phyloP scores from a whole-genome alignment of 2,113 vertebrate genomes.

The Penelope pileata region DNA sequence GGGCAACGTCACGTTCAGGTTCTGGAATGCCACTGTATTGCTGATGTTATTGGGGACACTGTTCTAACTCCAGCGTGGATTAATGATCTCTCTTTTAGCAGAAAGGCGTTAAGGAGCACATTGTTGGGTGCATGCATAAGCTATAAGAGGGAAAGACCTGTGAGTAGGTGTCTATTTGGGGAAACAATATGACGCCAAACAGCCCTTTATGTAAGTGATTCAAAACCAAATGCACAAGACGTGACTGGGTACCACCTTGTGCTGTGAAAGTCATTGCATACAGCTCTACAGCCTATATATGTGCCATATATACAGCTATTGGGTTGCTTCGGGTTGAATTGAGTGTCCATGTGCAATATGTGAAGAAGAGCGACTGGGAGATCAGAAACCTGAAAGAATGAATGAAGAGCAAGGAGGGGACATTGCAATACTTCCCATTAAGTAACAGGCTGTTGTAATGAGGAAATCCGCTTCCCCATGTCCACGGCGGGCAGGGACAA shows the following conservation, averaged over 20 bases:
- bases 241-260: rapidly evolving
- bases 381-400: neutral
- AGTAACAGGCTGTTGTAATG: neutral
- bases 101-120: neutral
- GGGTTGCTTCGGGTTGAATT: neutral
- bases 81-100: neutral
- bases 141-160: neutral
- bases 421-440: rapidly evolving
- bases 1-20: neutral
- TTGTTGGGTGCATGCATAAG: rapidly evolving
- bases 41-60: neutral
- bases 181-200: neutral
- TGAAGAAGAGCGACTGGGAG: neutral
- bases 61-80: neutral
- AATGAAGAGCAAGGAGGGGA: neutral
- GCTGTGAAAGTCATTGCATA: neutral
- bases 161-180: neutral
- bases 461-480: rapidly evolving
- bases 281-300: neutral
- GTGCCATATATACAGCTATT: too few species aligned
- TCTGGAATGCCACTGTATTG: neutral
- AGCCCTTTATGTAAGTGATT: neutral
- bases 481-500: neutral
- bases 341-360: rapidly evolving
- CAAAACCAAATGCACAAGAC: neutral